Base-by-base conservation (phyloP, 1,140 invertebrate genomes). In the Euura lappo region DNA sequence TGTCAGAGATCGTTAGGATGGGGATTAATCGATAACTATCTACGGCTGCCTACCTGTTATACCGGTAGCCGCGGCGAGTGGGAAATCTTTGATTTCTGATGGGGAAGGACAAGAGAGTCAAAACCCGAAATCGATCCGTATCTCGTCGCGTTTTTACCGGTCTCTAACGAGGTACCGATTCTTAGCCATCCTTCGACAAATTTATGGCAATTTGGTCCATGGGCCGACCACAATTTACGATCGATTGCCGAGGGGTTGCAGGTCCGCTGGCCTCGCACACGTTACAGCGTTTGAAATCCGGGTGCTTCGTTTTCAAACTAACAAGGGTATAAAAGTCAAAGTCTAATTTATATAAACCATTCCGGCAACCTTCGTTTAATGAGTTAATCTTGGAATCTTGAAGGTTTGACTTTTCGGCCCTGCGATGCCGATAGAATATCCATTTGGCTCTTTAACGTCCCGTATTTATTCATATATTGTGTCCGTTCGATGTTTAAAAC, bases 281-380 rank as follows among this genome's bases (percentile, higher is more conserved):
- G 51, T n/a, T 60, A 6, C 8, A 11, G 51, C 10, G 51, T 60
- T 60, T 60, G 51, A 44, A 68, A 68, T 0, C 66, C 66, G 66
- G 66, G 13, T 68, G 66, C 28, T 44, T 68, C 66, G 66, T 68
- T 68, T 68, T 68, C 13, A 68, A 68, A 68, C 66, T 68, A 68
- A 68, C 66, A 68, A 68, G 66, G 66, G 66, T 44, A 68, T 68
- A 68, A 68, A 68, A 68, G 66, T 68, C 66, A 68, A 68, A 68
- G 13, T 42, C 6, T 44, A 68, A 68, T 68, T 68, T 68, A 68
- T 68, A 13, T 28, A 42, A 68, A 68, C 13, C 66, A 44, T 44
- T 28, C 8, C 66, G 66, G 28, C 66, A 68, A 42, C 44, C 8
- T 28, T 28, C 13, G 66, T 44, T 44, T 68, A 68, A 68, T 68